phyloP scores from a whole-genome alignment of 2,797 vertebrate species.

The Gallirallus australis region DNA sequence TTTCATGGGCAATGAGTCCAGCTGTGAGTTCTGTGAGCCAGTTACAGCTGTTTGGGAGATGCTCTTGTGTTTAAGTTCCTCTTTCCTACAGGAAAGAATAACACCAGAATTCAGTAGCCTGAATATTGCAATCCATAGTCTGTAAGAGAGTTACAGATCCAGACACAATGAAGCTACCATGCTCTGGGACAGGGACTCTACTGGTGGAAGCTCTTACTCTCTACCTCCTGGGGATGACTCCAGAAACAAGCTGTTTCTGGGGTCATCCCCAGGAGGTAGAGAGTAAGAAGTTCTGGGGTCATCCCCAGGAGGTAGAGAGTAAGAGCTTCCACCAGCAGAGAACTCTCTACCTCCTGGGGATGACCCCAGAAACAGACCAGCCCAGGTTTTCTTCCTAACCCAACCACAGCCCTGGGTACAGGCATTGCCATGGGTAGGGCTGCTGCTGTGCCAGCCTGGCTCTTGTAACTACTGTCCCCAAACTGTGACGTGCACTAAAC shows the following conservation, averaged over 20 bases:
- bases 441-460: neutral
- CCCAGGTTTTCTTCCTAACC: neutral
- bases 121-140: neutral
- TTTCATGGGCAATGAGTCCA: neutral
- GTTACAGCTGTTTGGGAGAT: neutral
- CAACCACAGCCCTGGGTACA: neutral
- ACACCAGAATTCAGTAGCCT: neutral
- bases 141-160: neutral
- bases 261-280: no score
- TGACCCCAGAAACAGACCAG: neutral
- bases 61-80: neutral
- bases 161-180: neutral
- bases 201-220: neutral
- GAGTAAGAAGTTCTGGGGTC: no score
- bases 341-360: neutral
- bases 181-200: neutral
- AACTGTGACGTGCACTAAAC: neutral
- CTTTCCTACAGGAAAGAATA: neutral
- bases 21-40: neutral
- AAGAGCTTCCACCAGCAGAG: no score
- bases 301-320: no score
- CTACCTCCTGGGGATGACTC: neutral
- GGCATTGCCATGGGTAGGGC: neutral
- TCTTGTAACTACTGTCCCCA: neutral
- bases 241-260: neutral